Base-by-base conservation (phyloP, 2,797 vertebrate species). In the Diceros bicornis region DNA sequence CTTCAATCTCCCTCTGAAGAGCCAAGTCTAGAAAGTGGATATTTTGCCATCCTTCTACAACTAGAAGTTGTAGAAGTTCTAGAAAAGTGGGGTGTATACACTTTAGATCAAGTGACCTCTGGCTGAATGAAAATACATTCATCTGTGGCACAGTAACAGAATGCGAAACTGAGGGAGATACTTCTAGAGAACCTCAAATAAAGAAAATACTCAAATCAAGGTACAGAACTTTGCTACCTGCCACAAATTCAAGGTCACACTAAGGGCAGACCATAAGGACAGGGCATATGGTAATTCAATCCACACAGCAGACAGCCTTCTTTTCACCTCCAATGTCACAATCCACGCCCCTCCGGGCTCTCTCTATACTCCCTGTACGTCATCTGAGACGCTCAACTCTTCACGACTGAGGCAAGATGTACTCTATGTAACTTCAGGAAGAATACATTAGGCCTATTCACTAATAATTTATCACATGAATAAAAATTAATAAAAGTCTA, bases 401-500 rank as follows among this genome's bases (percentile, higher is more conserved):
- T 88, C 47, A 52, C 37, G 41, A 41, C 4, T 20, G 75, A 91
- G 29, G 62, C 29, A 44, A 72, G 75, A 59, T n/a, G 2, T 59
- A 66, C 10, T 82, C 47, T 52, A 34, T 25, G 6, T 72, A 94
- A 71, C 44, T 77, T 86, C 71, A 77, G 57, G 61, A 82, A 92
- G 52, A 94, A 44, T 29, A 47, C 32, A 69, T 29, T 52, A 72
- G 44, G 16, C 29, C 34, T 84, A 79, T 25, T 52, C 11, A 71
- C 27, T 74, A 74, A 62, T 66, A 88, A 85, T 25, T 59, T 23
- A 62, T 37, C 29, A 84, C 3, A 2, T 68, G 72, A 92, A 95
- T 84, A 94, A 91, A 91, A 94, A 72, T 79, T 44, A 85, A 64
- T 74, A 14, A 50, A 78, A 83, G 34, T 32, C 95, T 92, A 79